These are phyloP conservation scores for Trichomalopsis sarcophagae DNA, from an alignment of 1,140 invertebrate species.

Conservation along the genomic window DNA sequence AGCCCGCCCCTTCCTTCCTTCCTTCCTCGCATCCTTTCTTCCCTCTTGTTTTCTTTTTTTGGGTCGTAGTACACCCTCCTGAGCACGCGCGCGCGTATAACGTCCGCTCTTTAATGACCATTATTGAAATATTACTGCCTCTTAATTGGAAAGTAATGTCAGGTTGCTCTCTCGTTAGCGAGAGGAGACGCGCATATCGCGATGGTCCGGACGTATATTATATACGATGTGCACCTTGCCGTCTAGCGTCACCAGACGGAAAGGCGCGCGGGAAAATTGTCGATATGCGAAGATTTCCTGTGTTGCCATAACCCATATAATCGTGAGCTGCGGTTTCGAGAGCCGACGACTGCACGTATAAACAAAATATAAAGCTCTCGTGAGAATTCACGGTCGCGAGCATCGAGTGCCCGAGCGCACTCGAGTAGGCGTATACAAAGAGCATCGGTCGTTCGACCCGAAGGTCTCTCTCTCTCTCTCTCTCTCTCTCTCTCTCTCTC, in stretches of 20 bases:
- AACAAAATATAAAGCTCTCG: background rate
- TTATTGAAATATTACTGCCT: slow-evolving; percentile 75
- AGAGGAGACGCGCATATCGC: background rate
- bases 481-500: too few relatives aligned
- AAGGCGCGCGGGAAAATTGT: slow-evolving; percentile 14
- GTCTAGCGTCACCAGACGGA: background rate
- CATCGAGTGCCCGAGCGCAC: background rate
- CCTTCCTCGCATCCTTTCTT: slow-evolving; percentile 53
- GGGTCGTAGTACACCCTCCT: slow-evolving; percentile 51
- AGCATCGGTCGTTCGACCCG: slow-evolving; percentile 3
- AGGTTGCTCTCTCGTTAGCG: slow-evolving; percentile 56
- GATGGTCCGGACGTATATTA: background rate
- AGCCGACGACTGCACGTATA: too few relatives aligned
- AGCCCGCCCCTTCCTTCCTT: slow-evolving; percentile 51
- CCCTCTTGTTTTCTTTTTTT: slow-evolving; percentile 52
- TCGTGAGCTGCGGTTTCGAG: background rate
- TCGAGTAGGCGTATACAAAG: background rate
- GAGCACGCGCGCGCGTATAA: slow-evolving; percentile 60
- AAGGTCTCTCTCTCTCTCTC: background rate
- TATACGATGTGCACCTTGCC: background rate
- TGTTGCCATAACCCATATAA: background rate
- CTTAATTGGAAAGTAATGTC: slow-evolving; percentile 75
- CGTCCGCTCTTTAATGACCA: slow-evolving; percentile 73
- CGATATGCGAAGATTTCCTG: background rate
- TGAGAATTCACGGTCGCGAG: background rate